Evolutionary conservation across 53 echinoderm and acorn worm genomes (phyloP).

Genomic region (Apostichopus leukothele): DNA sequence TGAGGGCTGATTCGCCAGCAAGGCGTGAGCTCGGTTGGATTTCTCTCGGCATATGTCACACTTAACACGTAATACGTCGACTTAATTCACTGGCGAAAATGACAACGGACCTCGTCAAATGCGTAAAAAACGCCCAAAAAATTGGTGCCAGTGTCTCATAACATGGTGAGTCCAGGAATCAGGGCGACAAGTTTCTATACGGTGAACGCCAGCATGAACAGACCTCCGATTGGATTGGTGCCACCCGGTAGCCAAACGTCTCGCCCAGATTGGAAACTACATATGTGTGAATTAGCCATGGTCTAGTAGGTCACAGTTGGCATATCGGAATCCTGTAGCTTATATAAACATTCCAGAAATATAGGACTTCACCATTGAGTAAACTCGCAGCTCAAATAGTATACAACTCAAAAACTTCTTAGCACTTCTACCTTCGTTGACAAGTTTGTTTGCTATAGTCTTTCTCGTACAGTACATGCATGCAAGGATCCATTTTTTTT

Average conservation of each 20-base stretch:
- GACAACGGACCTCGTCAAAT: not conserved
- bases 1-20: not conserved
- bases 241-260: not conserved
- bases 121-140: not conserved
- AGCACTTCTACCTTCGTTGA: too few species aligned
- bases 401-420: too few species aligned
- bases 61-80: not conserved
- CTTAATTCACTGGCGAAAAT: not conserved
- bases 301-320: conserved; percentile 14
- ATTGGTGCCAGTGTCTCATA: not conserved
- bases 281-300: conserved; percentile 36
- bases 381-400: too few species aligned
- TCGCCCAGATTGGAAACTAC: conserved; percentile 18
- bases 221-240: not conserved
- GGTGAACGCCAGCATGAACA: not conserved
- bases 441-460: too few species aligned
- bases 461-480: too few species aligned
- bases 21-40: not conserved
- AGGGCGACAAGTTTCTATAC: not conserved
- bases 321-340: not conserved
- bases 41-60: not conserved
- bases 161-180: not conserved
- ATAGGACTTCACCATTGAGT: not conserved
- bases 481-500: too few species aligned
- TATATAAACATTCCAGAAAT: not conserved